Base-by-base conservation (phyloP, 2,888 invertebrate genomes). In the Girardia tigrina region DNA sequence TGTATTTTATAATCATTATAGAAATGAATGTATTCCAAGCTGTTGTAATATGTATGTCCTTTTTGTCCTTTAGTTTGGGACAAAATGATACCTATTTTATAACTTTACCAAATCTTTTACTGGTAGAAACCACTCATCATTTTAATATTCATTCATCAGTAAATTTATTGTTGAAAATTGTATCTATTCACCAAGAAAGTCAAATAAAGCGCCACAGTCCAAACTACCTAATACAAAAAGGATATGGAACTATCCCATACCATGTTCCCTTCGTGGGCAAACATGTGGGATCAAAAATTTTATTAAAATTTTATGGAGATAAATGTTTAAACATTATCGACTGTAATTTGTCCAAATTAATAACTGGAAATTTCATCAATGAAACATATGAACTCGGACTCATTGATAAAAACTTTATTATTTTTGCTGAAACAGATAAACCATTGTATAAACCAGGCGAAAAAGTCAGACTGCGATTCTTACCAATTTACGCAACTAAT, bases 371-470 rank as follows among this genome's bases (percentile, higher is more conserved):
- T 56, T 56, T 56, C n/a, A 56, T 56, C 56, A 56, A 56, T 16
- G 56, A 56, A n/a, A 56, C 56, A 20, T 23, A 23, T 4, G 56
- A 56, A 56, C n/a, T 56, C n/a, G 56, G 56, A 56, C 23, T 56
- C n/a, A 4, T 56, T 12, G 56, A 56, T 56, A 56, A 75, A 27
- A 75, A 71, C 42, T 56, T 77, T 26, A 23, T 81, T 29, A 81
- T 80, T 28, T 80, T 80, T 75, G 79, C 80, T 26, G 80, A 81
- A 77, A 80, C 80, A 2, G 80, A 80, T 72, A 81, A 81, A 77
- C 80, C 81, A 0, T 77, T 81, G 8, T 81, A 81, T 75, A 80
- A 79, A 0, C 81, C 81, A 4, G 78, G 79, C 16, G 79, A 81
- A 69, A 78, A 78, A 20, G 36, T 75, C 6, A 20, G 28, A n/a